Conservation (phyloP, 2,797 vertebrate species). For the Craterocephalus amniculus region DNA sequence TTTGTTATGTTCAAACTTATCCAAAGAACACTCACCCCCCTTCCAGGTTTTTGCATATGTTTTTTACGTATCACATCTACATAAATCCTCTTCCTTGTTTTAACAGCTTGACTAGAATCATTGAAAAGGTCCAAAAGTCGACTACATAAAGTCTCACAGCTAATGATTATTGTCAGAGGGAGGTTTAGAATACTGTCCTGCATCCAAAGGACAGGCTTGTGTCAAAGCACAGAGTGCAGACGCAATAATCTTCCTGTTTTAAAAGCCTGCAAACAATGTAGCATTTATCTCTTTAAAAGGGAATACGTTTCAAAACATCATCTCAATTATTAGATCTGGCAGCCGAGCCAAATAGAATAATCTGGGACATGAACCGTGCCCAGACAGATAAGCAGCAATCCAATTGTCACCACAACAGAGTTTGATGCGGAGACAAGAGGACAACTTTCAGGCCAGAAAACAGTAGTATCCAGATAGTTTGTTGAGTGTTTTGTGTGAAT, state of each 20-base stretch:
- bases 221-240: background rate
- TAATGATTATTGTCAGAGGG: too few species aligned
- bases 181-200: background rate
- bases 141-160: background rate
- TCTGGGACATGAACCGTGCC: background rate
- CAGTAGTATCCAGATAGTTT: background rate
- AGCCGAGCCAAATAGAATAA: background rate
- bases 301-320: background rate
- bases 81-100: background rate
- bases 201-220: background rate
- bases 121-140: background rate
- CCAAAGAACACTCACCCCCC: background rate
- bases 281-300: background rate
- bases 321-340: background rate
- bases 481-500: background rate
- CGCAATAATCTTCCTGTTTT: background rate
- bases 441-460: background rate
- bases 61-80: background rate
- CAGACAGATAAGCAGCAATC: background rate
- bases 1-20: background rate
- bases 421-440: too few species aligned
- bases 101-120: background rate
- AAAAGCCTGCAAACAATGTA: background rate
- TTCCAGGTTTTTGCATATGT: background rate
- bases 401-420: too few species aligned